Evolutionary conservation across 2,113 vertebrate genomes (phyloP).

Genomic region (Rhagologus leucostigma): DNA sequence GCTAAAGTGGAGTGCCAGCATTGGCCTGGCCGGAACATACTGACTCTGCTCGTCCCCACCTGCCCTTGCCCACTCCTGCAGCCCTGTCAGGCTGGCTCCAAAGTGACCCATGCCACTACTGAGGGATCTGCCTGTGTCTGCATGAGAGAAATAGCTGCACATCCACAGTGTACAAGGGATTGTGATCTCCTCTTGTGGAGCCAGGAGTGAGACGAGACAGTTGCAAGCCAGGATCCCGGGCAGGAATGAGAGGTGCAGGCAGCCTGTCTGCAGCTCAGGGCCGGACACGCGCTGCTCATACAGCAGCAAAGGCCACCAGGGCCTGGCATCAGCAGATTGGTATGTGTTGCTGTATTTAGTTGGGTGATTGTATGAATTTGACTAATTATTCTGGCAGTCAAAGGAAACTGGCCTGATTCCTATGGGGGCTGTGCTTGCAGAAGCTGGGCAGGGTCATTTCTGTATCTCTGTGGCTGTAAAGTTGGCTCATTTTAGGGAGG

Average conservation of each 20-base stretch:
- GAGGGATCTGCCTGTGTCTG: neutral
- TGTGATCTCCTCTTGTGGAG: rapidly evolving
- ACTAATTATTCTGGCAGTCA: neutral
- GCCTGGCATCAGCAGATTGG: neutral
- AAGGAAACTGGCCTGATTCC: neutral
- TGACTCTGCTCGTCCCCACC: rapidly evolving
- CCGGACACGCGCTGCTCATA: neutral
- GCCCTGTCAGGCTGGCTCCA: neutral
- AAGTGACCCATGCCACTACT: rapidly evolving
- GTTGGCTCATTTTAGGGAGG: neutral
- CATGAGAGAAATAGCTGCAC: neutral
- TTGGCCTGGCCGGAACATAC: neutral
- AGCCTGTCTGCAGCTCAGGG: neutral
- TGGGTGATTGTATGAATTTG: slow-evolving; percentile 3
- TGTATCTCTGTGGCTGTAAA: neutral
- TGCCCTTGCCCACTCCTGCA: neutral
- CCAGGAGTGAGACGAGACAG: rapidly evolving
- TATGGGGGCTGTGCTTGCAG: neutral
- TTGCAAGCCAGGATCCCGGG: rapidly evolving
- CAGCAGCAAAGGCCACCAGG: neutral
- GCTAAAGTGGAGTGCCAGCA: rapidly evolving
- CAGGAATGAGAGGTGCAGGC: neutral
- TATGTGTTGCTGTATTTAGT: slow-evolving; percentile 4
- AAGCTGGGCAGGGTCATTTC: neutral
- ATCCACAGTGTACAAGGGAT: neutral